Percentiles rank a stretch among this genome's conserved stretches.
Evolutionary conservation across 2,113 vertebrate species (phyloP).

Genomic region (Scalopus aquaticus): DNA sequence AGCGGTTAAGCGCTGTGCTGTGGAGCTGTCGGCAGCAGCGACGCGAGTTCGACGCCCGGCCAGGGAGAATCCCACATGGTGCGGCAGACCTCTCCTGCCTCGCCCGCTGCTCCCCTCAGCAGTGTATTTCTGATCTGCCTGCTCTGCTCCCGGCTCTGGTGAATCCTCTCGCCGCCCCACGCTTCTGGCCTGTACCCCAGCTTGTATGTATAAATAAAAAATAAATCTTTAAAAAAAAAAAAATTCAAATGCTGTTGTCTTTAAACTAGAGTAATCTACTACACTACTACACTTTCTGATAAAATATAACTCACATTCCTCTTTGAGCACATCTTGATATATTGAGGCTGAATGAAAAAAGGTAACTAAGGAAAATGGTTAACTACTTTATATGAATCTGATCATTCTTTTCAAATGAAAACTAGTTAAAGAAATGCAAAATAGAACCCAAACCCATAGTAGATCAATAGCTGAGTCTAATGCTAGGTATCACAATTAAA

Average conservation of each 20-base stretch:
- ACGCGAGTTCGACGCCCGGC: too few relatives aligned
- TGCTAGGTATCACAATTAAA: background rate
- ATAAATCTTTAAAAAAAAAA: too few relatives aligned
- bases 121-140: too few relatives aligned
- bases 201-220: too few relatives aligned
- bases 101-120: too few relatives aligned
- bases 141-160: too few relatives aligned
- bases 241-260: background rate
- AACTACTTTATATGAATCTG: background rate
- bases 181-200: too few relatives aligned
- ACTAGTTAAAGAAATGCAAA: background rate
- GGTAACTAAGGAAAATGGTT: background rate
- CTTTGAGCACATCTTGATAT: background rate
- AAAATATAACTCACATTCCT: background rate
- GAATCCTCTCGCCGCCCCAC: too few relatives aligned
- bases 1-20: too few relatives aligned
- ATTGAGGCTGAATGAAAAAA: background rate
- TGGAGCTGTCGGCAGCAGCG: too few relatives aligned
- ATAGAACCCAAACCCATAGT: background rate
- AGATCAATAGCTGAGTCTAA: background rate
- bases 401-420: background rate
- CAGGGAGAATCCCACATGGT: too few relatives aligned
- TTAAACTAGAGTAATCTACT: background rate
- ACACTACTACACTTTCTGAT: background rate
- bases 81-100: too few relatives aligned